These are phyloP conservation scores for Sebastes melanostomus DNA, from an alignment of 2,797 vertebrate species.

Conservation along the genomic window DNA sequence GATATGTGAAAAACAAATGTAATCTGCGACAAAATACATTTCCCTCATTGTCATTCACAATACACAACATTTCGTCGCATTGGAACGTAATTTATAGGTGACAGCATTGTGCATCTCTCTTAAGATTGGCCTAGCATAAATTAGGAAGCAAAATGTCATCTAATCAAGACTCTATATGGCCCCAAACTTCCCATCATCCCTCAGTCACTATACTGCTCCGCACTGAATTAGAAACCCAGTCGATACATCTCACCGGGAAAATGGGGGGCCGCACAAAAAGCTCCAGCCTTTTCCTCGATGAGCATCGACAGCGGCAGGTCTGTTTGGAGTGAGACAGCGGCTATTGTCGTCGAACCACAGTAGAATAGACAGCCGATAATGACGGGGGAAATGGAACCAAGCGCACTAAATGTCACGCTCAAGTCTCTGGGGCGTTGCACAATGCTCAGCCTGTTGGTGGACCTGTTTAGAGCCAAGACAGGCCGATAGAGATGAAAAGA, in stretches of 20 bases:
- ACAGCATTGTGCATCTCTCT: neutral
- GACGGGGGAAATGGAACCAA: slow-evolving; percentile 66
- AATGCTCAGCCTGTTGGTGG: slow-evolving; percentile 59
- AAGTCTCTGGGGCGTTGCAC: slow-evolving; percentile 54
- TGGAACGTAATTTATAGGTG: too few species aligned
- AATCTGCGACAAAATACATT: too few species aligned
- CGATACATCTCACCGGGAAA: slow-evolving; percentile 45
- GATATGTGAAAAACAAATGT: too few species aligned
- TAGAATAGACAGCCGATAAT: slow-evolving; percentile 67
- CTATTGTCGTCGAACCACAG: slow-evolving; percentile 49
- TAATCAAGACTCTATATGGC: neutral
- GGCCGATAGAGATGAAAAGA: slow-evolving; percentile 41
- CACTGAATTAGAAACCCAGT: slow-evolving; percentile 28
- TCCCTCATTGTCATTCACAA: too few species aligned
- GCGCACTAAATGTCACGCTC: slow-evolving; percentile 66
- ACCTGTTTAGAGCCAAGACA: slow-evolving; percentile 56
- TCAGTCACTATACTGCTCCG: neutral
- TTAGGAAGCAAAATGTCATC: slow-evolving; percentile 4
- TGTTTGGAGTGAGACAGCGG: slow-evolving; percentile 56
- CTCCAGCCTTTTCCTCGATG: slow-evolving; percentile 33
- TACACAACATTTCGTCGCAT: too few species aligned
- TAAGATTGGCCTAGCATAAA: neutral
- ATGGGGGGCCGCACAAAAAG: slow-evolving; percentile 16
- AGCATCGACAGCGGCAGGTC: slow-evolving; percentile 40
- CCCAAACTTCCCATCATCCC: slow-evolving; percentile 4